phyloP scores from a whole-genome alignment of 1,140 invertebrate species.

The Caenorhabditis brenneri region DNA sequence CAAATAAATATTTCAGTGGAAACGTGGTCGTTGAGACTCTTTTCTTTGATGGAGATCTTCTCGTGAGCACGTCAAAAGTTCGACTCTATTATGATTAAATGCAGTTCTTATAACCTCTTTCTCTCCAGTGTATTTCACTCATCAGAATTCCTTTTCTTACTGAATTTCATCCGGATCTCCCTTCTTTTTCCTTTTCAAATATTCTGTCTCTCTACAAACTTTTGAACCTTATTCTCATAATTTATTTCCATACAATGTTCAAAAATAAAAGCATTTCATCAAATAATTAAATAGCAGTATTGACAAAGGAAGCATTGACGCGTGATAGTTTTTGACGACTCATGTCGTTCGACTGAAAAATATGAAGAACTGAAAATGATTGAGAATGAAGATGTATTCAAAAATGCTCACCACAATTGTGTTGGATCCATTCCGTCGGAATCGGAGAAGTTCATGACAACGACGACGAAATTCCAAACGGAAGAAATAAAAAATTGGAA shows the following conservation, averaged over 20 bases:
- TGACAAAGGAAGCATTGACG: constrained; percentile 12
- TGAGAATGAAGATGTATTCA: background rate
- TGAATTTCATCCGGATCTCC: background rate
- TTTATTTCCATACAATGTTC: background rate
- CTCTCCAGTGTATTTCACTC: background rate
- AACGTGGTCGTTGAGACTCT: constrained; percentile 98
- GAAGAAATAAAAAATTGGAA: constrained; percentile 46
- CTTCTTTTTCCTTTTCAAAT: background rate
- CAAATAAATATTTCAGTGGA: constrained; percentile 90
- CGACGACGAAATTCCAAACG: constrained; percentile 39
- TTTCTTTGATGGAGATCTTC: constrained; percentile 92
- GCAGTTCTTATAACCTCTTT: background rate
- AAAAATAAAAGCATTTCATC: background rate
- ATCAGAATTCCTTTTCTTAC: background rate
- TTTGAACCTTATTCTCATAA: background rate
- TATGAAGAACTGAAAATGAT: constrained; percentile 7
- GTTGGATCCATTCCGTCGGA: background rate
- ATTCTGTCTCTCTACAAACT: background rate
- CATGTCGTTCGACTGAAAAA: constrained; percentile 42
- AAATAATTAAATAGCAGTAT: constrained; percentile 12
- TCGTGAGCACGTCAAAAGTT: constrained; percentile 92
- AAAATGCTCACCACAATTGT: background rate
- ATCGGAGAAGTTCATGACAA: background rate
- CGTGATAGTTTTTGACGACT: constrained; percentile 24
- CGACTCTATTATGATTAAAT: constrained; percentile 90